These are phyloP conservation scores for Pogonomyrmex barbatus DNA, from an alignment of 1,140 invertebrate genomes.

Conservation along the genomic window DNA sequence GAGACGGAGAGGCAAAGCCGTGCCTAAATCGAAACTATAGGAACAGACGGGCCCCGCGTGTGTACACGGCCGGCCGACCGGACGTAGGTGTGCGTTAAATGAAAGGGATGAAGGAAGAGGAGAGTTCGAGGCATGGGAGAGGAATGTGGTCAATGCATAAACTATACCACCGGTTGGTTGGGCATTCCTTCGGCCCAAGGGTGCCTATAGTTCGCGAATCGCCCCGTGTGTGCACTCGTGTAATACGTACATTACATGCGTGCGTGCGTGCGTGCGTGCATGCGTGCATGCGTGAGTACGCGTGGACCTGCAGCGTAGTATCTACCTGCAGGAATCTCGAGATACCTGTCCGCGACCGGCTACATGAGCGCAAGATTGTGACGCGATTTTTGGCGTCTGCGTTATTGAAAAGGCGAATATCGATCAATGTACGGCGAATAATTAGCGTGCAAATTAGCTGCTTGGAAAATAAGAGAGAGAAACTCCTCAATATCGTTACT, in stretches of 20 bases:
- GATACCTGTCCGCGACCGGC: conserved; percentile 33
- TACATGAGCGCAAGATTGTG: conserved; percentile 22
- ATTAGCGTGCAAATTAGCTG: not conserved
- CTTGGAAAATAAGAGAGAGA: too few species aligned
- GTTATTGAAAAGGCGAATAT: conserved; percentile 3
- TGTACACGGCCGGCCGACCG: conserved; percentile 44
- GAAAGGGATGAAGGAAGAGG: conserved; percentile 80
- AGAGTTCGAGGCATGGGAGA: conserved; percentile 84
- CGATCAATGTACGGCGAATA: not conserved
- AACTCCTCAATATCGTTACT: too few species aligned
- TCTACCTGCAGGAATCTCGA: conserved; percentile 27
- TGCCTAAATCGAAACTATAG: conserved; percentile 72
- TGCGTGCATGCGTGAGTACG: not conserved
- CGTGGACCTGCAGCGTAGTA: conserved; percentile 33
- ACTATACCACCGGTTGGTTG: conserved; percentile 83
- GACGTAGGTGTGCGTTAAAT: conserved; percentile 80
- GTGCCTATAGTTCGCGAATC: conserved; percentile 81
- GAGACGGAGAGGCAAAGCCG: not conserved
- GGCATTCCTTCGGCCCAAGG: conserved; percentile 80
- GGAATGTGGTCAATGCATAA: conserved; percentile 85
- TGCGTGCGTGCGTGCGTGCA: conserved; percentile 11
- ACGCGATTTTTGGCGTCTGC: conserved; percentile 40
- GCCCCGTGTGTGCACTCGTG: conserved; percentile 50
- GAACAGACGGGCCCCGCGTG: conserved; percentile 54
- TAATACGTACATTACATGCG: conserved; percentile 57